These are phyloP conservation scores for Mus spicilegus DNA, from an alignment of 2,113 vertebrate species.

Conservation along the genomic window DNA sequence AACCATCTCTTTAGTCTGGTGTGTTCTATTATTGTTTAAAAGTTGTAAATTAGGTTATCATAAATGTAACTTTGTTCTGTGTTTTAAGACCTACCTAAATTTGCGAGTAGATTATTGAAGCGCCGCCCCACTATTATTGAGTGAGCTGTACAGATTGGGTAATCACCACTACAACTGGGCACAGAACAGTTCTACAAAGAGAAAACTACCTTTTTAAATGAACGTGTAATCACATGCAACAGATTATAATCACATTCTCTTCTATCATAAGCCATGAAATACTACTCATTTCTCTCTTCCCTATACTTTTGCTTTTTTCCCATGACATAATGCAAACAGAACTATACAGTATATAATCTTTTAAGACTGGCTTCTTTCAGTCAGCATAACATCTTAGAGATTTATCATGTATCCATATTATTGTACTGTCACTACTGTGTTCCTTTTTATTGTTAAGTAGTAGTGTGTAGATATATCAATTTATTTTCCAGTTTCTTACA, in stretches of 20 bases:
- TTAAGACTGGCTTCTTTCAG: constrained; percentile 42
- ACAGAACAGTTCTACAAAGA: not conserved
- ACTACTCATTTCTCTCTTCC: not conserved
- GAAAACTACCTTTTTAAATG: not conserved
- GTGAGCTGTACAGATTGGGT: not conserved
- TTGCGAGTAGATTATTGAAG: not conserved
- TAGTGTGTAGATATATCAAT: not conserved
- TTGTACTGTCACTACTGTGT: not conserved
- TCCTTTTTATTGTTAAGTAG: constrained; percentile 19
- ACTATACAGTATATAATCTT: not conserved
- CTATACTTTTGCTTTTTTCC: not conserved
- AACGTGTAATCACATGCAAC: not conserved
- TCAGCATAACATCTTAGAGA: constrained; percentile 18
- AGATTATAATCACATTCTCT: not conserved
- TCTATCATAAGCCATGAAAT: not conserved
- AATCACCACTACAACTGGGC: not conserved
- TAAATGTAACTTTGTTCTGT: not conserved
- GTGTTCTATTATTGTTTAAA: not conserved
- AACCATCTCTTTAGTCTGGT: not conserved
- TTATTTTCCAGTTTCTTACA: constrained; percentile 6
- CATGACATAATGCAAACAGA: not conserved
- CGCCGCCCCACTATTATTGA: not conserved
- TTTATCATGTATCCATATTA: constrained; percentile 37
- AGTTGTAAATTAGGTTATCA: not conserved
- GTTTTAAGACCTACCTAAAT: not conserved